Evolutionary conservation across 2,113 vertebrate species (phyloP), one percentile per base, ranked within the genome.

Genomic region (Heterotis niloticus): DNA sequence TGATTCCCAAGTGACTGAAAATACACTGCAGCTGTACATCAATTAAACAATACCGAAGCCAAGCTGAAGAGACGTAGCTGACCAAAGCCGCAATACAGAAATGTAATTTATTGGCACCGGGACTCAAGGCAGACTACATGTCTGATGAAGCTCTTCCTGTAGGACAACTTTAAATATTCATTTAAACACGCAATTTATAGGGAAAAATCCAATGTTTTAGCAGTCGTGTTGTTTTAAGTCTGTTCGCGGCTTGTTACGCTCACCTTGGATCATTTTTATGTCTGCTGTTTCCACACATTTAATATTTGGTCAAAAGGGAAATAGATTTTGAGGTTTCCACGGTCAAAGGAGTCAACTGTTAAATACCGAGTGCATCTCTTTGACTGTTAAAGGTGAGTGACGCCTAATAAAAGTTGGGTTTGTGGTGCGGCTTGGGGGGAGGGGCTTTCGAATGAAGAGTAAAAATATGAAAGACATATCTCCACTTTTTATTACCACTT

Each of bases 31-130:
- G 23, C 57, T 1, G 4, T 16, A 62, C 26, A 62, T 62, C 28
- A 62, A 60, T 75, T 75, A 60, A 60, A 59, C 34, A 75, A 75
- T 62, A 60, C 29, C 16, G 9, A n/a, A 62, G 56, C 18, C 10
- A 14, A 34, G 17, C 73, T 75, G 56, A 62, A 62, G 13, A 0
- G 24, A 29, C 28, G 29, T 29, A 56, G 18, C 60, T 29, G 57
- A 4, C 18, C 26, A 20, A n/a, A 20, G 16, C 12, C 20, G 28
- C 29, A 13, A 56, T 62, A 10, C 51, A n/a, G 17, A 62, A 59
- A 56, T 75, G 24, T 23, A n/a, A n/a, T 75, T 75, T 24, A 75
- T 60, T 75, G 17, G 1, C 26, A 59, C 14, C 26, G 26, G 13
- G 59, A 66, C 23, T 66, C 18, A 66, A 20, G 20, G 60, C 4